Evolutionary conservation across 2,888 invertebrate species (phyloP), one percentile per base, ranked within the genome.

Genomic region (Ferdinandea cuprea): DNA sequence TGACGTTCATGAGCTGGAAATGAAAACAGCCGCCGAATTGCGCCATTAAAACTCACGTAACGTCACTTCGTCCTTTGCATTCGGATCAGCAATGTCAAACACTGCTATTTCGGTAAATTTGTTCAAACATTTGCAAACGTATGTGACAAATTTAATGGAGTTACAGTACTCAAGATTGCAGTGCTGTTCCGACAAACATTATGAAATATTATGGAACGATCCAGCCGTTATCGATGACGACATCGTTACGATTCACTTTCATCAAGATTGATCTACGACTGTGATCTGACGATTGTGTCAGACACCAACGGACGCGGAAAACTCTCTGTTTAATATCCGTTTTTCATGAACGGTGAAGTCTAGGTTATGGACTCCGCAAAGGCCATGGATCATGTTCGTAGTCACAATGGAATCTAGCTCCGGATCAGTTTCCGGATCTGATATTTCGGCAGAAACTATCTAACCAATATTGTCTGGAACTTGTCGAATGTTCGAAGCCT

Each of bases 161-260:
- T 86, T 88, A 79, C 91, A 91, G 72, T 58, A 87, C 71, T 91
- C 90, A n/a, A 91, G 89, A 85, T 90, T 90, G 13, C 88, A 87
- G 77, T 90, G 89, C 11, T 76, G 86, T 56, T 86, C 86, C 1
- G 74, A 86, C 5, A 89, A 85, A n/a, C 85, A 87, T 85, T 88
- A 89, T 28, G 88, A 5, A 2, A 25, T 5, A 5, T 5, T n/a
- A n/a, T n/a, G n/a, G 89, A 11, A 89, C 88, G 76, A 89, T 84
- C 87, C 87, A 89, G 46, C 86, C 52, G 85, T 89, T 89, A 59
- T 88, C 88, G 19, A 87, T 65, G 35, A 77, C 46, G 68, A 74
- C 65, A 54, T 81, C 59, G 44, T 77, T 86, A 17, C 48, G 35
- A 42, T 69, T 73, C 7, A 79, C 63, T 76, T 76, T 84, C 7